These are phyloP conservation scores for Drosophila jambulina DNA, from an alignment of 1,140 invertebrate genomes.

Conservation along the genomic window DNA sequence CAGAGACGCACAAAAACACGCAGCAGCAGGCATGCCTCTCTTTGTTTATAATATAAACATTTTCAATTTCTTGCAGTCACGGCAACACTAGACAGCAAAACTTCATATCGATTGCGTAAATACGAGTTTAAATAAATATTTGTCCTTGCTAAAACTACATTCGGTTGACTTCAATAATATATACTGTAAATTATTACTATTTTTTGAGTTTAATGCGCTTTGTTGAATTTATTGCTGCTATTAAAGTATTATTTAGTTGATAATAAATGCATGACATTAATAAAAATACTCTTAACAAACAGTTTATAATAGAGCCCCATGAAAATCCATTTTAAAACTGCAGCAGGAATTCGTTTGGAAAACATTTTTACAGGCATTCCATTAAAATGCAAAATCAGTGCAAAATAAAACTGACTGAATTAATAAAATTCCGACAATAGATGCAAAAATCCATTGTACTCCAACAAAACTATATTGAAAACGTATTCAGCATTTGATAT, in stretches of 20 bases:
- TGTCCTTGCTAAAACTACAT: neutral
- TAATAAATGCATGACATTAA: neutral
- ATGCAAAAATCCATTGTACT: neutral
- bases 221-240: neutral
- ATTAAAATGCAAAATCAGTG: neutral
- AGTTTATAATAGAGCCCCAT: neutral
- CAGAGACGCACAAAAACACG: constrained; percentile 25
- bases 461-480: neutral
- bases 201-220: neutral
- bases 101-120: neutral
- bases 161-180: neutral
- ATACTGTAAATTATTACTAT: neutral
- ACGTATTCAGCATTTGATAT: neutral
- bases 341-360: neutral
- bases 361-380: neutral
- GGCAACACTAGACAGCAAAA: constrained; percentile 50
- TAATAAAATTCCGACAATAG: neutral
- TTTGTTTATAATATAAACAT: constrained; percentile 82
- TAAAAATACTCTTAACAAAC: neutral
- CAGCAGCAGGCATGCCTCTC: constrained; percentile 16
- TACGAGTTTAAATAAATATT: neutral
- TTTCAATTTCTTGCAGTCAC: constrained; percentile 65
- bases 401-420: neutral
- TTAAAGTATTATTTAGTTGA: neutral
- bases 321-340: neutral